Percentiles rank a stretch among this genome's conserved stretches.
These are phyloP conservation scores for Phyllotis vaccarum DNA, from an alignment of 2,797 vertebrate genomes.

Conservation along the genomic window DNA sequence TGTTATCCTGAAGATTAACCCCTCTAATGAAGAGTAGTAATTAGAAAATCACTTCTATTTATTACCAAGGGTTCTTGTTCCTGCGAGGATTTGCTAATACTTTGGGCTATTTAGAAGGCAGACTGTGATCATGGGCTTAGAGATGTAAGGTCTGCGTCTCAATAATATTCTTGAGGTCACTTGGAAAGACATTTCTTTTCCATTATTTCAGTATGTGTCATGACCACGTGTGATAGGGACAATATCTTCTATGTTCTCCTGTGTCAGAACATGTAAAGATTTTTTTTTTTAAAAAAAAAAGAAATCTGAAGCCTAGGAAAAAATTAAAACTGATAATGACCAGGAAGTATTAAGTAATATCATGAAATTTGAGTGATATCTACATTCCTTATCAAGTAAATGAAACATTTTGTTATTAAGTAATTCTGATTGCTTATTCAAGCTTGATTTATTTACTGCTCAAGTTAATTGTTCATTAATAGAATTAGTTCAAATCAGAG, in stretches of 20 bases:
- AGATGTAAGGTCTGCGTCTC: background rate
- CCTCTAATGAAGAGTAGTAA: background rate
- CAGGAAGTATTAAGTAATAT: background rate
- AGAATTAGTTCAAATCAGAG: background rate
- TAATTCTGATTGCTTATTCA: background rate
- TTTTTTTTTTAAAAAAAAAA: background rate
- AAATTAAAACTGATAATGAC: background rate
- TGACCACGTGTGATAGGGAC: background rate
- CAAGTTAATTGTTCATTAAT: background rate
- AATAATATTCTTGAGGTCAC: background rate
- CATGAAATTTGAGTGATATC: background rate
- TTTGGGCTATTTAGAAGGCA: background rate
- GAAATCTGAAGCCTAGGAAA: background rate
- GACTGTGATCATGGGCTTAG: background rate
- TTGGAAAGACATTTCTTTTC: background rate
- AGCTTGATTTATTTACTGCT: background rate
- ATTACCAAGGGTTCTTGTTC: background rate
- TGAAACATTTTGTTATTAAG: background rate
- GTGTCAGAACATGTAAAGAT: no score
- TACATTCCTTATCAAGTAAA: background rate
- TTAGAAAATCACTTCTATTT: background rate
- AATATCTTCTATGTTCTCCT: background rate
- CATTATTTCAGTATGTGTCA: background rate
- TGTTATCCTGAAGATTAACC: background rate
- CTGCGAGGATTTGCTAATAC: constrained; percentile 7